A percentile compares a stretch with the other conserved stretches of the same genome.
Conservation (phyloP, 2,888 invertebrate species). For the Ganaspis brasiliensis region DNA sequence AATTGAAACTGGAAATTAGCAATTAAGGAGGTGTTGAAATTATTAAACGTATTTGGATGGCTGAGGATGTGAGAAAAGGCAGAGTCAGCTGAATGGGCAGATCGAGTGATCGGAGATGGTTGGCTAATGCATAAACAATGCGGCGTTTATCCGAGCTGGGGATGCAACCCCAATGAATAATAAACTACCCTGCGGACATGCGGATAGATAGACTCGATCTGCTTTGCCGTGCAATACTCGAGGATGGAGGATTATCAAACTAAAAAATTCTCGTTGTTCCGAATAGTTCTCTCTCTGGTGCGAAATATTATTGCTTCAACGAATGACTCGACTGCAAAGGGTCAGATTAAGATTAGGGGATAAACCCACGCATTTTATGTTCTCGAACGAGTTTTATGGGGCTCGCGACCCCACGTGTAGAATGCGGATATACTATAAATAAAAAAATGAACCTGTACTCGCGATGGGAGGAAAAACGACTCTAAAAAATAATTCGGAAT, state of each 20-base stretch:
- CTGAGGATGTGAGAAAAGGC: constrained; percentile 61
- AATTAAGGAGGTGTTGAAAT: constrained; percentile 17
- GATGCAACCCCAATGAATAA: constrained; percentile 76
- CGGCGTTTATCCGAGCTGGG: constrained; percentile 73
- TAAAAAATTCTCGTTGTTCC: constrained; percentile 60
- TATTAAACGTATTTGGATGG: not conserved
- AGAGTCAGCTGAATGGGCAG: constrained; percentile 57
- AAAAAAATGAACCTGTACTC: constrained; percentile 11
- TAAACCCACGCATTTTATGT: constrained; percentile 12
- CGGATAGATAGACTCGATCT: constrained; percentile 64
- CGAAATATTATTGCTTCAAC: constrained; percentile 63
- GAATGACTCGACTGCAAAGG: constrained; percentile 36
- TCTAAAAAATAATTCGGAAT: constrained; percentile 1
- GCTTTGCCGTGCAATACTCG: constrained; percentile 51
- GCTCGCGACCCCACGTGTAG: constrained; percentile 30
- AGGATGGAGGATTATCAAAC: constrained; percentile 68
- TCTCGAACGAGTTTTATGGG: constrained; percentile 27
- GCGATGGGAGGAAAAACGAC: not conserved
- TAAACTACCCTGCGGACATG: constrained; percentile 70
- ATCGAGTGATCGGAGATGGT: constrained; percentile 60
- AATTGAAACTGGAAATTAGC: not conserved
- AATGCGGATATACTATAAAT: constrained; percentile 28
- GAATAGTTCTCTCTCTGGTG: constrained; percentile 52
- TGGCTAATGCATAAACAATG: constrained; percentile 78
- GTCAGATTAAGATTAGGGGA: constrained; percentile 25